A percentile compares a stretch with the other conserved stretches of the same genome.
phyloP scores from a whole-genome alignment of 2,888 invertebrate species.

The Pseudococcus longispinus region DNA sequence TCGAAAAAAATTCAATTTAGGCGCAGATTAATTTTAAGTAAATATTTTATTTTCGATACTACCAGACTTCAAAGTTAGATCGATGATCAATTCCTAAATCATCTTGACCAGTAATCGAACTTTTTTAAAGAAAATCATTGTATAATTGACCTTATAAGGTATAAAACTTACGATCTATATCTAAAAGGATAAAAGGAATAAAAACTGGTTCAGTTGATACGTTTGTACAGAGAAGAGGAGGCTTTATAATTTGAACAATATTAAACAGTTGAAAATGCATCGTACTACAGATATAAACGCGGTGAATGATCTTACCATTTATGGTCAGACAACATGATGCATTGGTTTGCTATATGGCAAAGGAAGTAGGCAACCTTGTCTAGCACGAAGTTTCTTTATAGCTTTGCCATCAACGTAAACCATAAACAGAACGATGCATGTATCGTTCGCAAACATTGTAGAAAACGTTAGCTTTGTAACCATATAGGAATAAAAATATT shows the following conservation, averaged over 20 bases:
- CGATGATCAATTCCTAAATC: neutral
- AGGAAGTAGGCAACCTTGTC: slow-evolving; percentile 49
- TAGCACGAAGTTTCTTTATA: slow-evolving; percentile 36
- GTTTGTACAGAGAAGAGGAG: neutral
- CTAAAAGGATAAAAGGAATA: slow-evolving; percentile 36
- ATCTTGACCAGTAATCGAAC: neutral
- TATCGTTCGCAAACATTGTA: slow-evolving; percentile 39
- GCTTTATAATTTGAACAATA: slow-evolving; percentile 44
- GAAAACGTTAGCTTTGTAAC: slow-evolving; percentile 29
- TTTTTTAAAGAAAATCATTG: slow-evolving; percentile 1
- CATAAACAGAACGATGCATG: slow-evolving; percentile 37
- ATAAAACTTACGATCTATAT: slow-evolving; percentile 28
- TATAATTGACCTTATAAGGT: slow-evolving; percentile 16
- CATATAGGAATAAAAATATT: slow-evolving; percentile 45
- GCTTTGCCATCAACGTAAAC: slow-evolving; percentile 39
- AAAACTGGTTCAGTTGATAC: slow-evolving; percentile 30
- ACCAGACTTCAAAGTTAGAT: neutral
- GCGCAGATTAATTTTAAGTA: neutral
- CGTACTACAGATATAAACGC: neutral
- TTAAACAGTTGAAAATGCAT: slow-evolving; percentile 42
- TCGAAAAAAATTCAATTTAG: neutral
- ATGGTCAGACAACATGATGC: slow-evolving; percentile 34
- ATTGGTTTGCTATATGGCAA: slow-evolving; percentile 41
- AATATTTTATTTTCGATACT: neutral
- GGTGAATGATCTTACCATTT: slow-evolving; percentile 49